Conservation (phyloP, 2,888 invertebrate genomes). For the Drosophila vallismaia region DNA sequence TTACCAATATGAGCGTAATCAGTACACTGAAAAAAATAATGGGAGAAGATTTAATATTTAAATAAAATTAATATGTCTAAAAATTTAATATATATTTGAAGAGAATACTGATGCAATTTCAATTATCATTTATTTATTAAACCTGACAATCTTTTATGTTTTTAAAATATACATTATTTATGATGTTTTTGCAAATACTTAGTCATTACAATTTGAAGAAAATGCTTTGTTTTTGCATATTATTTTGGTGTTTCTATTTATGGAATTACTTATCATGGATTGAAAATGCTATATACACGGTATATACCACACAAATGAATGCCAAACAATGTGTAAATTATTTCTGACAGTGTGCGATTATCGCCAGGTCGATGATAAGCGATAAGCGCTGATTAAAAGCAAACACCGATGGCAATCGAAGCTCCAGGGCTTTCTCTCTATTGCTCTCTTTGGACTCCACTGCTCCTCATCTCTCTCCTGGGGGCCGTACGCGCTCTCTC, state of each 20-base stretch:
- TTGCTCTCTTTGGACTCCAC: background rate
- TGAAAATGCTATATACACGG: background rate
- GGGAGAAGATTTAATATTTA: too few species aligned
- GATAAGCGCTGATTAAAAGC: conserved; percentile 53
- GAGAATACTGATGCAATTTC: too few species aligned
- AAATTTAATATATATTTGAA: too few species aligned
- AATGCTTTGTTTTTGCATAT: background rate
- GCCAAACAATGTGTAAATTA: background rate
- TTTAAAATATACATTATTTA: background rate
- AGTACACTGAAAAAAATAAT: background rate
- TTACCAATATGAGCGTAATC: conserved; percentile 58
- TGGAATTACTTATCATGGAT: conserved; percentile 1
- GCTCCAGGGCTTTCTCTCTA: background rate
- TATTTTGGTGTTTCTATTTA: conserved; percentile 1
- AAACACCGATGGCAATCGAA: conserved; percentile 50
- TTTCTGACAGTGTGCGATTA: conserved; percentile 44
- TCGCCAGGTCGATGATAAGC: conserved; percentile 60
- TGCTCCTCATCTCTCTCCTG: conserved; percentile 4
- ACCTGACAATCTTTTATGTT: too few species aligned
- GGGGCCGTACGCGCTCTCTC: background rate
- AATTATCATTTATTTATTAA: too few species aligned
- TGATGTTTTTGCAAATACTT: background rate
- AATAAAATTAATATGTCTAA: too few species aligned
- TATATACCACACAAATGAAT: background rate
- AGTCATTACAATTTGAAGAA: background rate